Evolutionary conservation across 1,140 invertebrate genomes (phyloP), one percentile per base, ranked within the genome.

Genomic region (Cheumatopsyche charites): DNA sequence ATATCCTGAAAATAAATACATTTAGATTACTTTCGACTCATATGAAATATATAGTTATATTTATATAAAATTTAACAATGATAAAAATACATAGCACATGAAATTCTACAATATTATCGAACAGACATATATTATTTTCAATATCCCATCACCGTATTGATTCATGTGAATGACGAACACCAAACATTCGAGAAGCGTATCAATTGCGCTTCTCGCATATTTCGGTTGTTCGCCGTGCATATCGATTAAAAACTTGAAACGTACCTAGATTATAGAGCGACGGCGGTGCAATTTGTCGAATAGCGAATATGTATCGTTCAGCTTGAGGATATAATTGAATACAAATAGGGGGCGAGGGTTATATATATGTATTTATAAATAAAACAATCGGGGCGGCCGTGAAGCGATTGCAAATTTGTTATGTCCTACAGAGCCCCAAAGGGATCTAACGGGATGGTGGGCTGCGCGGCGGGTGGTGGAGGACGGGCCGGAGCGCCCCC

Each of bases 371-470:
- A 58, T 13, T 12, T 23, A 25, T 58, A 58, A 25, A 58, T 58
- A 19, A 25, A 13, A 13, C 1, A 17, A 36, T 5, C 13, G 62
- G 36, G 62, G 63, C 41, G 62, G 55, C 63, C 36, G 63, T 55
- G 58, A 43, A 68, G 55, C 67, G 63, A 42, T 21, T 71, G 12
- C 12, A 41, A 65, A 72, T 36, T 15, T 45, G 68, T 62, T 43
- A 70, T 49, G 71, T 73, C 80, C 84, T 81, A 85, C 73, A 85
- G 82, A 78, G 83, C 83, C 80, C 83, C 83, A 72, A 85, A 85
- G 42, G 83, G 83, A 79, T 85, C 83, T 49, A 85, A 79, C 71
- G 83, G 82, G 63, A 84, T 80, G 72, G 79, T 79, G 72, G 82
- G 82, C 77, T 77, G 78, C 67, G 82, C 74, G 67, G 79, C 77